These are phyloP conservation scores for Caenorhabditis sulstoni DNA, from an alignment of 2,888 invertebrate genomes.

Conservation along the genomic window DNA sequence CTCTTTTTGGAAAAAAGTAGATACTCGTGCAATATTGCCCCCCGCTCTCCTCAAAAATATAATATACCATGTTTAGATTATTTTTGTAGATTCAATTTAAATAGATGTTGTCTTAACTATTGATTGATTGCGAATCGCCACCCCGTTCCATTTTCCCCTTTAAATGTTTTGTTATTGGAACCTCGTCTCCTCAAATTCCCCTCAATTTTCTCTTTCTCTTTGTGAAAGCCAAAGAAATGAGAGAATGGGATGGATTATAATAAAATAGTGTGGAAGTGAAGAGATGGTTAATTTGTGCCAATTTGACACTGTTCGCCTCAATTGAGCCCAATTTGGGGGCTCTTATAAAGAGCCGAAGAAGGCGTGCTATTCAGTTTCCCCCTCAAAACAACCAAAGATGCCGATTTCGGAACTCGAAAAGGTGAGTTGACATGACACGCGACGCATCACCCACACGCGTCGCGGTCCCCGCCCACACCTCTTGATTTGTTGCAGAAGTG, in stretches of 20 bases:
- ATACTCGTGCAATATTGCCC: neutral
- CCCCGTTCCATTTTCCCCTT: too few relatives aligned
- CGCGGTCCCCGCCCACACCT: neutral
- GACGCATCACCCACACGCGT: neutral
- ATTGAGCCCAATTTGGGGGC: neutral
- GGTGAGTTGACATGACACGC: constrained; percentile 18
- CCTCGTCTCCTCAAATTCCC: too few relatives aligned
- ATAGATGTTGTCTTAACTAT: too few relatives aligned
- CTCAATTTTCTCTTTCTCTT: too few relatives aligned
- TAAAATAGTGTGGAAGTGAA: neutral
- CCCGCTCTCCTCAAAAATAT: too few relatives aligned
- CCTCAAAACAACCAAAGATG: constrained; percentile 38
- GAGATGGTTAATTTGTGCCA: neutral
- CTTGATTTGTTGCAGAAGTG: constrained; percentile 60
- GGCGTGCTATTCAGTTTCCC: too few relatives aligned
- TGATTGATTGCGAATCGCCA: neutral
- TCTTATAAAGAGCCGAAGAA: neutral
- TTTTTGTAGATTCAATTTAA: too few relatives aligned
- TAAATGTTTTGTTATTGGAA: too few relatives aligned
- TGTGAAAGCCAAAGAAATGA: too few relatives aligned
- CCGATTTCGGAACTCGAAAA: constrained; percentile 61
- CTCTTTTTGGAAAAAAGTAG: neutral
- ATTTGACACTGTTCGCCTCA: neutral
- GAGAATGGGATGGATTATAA: neutral
- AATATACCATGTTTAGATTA: too few relatives aligned